phyloP scores from a whole-genome alignment of 30 jellyfish, hydroid and myxozoan species.

The Pelagia noctiluca region DNA sequence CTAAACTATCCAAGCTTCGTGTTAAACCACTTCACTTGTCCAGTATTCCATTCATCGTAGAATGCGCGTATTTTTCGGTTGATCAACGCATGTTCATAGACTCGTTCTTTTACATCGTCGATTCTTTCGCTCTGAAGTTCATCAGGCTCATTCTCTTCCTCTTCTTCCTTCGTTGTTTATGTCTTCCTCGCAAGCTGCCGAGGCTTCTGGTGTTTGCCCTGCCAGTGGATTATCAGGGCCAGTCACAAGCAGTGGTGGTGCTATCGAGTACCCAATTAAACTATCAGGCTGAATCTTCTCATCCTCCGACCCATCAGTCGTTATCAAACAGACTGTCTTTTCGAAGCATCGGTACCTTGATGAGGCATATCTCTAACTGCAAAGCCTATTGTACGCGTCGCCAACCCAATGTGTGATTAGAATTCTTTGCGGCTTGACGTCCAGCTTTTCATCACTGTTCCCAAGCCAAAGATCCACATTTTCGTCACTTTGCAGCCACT shows the following conservation, averaged over 20 bases:
- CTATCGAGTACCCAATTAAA: conserved; percentile 47
- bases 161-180: conserved; percentile 50
- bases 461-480: conserved; percentile 68
- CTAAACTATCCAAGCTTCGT: no score
- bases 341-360: conserved; percentile 25
- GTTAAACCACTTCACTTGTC: no score
- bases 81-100: no score
- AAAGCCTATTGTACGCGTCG: conserved; percentile 16
- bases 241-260: conserved; percentile 65
- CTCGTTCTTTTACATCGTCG: conserved; percentile 48
- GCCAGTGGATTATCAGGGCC: conserved; percentile 43
- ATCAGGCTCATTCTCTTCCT: conserved; percentile 35
- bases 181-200: conserved; percentile 36
- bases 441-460: conserved; percentile 45
- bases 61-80: no score
- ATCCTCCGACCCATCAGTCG: conserved; percentile 58
- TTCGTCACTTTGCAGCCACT: conserved; percentile 58
- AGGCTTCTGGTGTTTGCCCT: conserved; percentile 66
- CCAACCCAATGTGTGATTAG: no score
- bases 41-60: no score
- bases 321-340: conserved; percentile 57
- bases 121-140: conserved; percentile 47
- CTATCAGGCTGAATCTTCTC: conserved; percentile 54
- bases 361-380: conserved; percentile 31
- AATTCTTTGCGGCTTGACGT: conserved; percentile 33